A percentile compares a stretch with the other conserved stretches of the same genome.
Evolutionary conservation across 2,113 vertebrate genomes (phyloP).

Genomic region (Ranitomeya imitator): DNA sequence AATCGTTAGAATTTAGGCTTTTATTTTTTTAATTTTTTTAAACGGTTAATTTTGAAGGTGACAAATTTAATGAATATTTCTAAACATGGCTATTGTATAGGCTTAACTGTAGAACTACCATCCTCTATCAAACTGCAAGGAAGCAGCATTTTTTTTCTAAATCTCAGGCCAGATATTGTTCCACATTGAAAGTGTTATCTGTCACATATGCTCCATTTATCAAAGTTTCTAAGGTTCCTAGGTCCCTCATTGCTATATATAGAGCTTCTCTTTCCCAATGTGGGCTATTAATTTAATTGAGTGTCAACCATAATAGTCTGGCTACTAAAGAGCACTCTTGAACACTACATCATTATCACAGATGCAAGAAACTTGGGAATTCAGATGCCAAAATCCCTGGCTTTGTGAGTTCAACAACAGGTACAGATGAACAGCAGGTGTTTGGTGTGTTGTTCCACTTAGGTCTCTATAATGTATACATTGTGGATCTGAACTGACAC

Average conservation of each 20-base stretch:
- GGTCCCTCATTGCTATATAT: constrained; percentile 55
- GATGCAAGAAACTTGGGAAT: constrained; percentile 55
- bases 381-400: constrained; percentile 37
- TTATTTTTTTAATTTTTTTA: background rate
- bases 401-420: constrained; percentile 55
- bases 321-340: constrained; percentile 49
- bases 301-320: constrained; percentile 56
- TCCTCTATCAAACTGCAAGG: background rate
- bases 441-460: constrained; percentile 44
- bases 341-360: constrained; percentile 58
- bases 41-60: too few relatives aligned
- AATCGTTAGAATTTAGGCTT: background rate
- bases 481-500: constrained; percentile 27
- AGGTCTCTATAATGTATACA: constrained; percentile 43
- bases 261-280: constrained; percentile 46
- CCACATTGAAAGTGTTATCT: constrained; percentile 37
- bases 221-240: constrained; percentile 43
- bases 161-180: constrained; percentile 41
- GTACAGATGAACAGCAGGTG: constrained; percentile 37
- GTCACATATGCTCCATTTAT: constrained; percentile 54
- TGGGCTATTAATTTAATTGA: constrained; percentile 58
- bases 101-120: background rate
- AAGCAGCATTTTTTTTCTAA: constrained; percentile 26
- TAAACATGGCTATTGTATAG: background rate
- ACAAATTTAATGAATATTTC: too few relatives aligned